Percentiles rank a stretch among this genome's conserved stretches.
Conservation (phyloP, 2,113 vertebrate species). For the Toxotes chatareus region DNA sequence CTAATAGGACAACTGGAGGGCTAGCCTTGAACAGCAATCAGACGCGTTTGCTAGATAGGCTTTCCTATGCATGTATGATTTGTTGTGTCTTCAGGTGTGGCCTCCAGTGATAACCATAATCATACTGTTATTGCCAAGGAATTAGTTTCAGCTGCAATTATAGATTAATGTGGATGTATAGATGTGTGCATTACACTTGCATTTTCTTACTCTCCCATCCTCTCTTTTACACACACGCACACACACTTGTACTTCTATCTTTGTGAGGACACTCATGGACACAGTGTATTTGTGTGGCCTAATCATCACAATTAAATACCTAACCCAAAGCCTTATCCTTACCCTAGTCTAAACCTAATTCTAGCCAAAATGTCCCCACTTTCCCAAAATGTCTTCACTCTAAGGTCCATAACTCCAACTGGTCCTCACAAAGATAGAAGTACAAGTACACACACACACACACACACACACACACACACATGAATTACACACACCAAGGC, state of each 20-base stretch:
- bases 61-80: conserved; percentile 68
- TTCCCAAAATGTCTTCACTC: no score
- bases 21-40: conserved; percentile 74
- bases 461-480: conserved; percentile 43
- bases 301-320: no score
- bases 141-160: conserved; percentile 70
- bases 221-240: conserved; percentile 12
- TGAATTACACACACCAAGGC: conserved; percentile 64
- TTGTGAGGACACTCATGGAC: no score
- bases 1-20: conserved; percentile 63
- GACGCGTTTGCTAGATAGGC: conserved; percentile 47
- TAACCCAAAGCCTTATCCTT: no score
- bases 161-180: conserved; percentile 73
- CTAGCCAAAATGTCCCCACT: no score
- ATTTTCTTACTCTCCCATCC: conserved; percentile 1
- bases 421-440: no score
- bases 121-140: conserved; percentile 60
- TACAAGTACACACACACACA: conserved; percentile 9
- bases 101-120: conserved; percentile 76
- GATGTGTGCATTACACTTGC: conserved; percentile 50
- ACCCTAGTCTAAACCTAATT: no score
- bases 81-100: conserved; percentile 77
- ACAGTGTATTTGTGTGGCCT: no score
- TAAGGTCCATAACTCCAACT: no score
- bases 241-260: conserved; percentile 6